phyloP scores from a whole-genome alignment of 1,140 invertebrate genomes.

The Papilio polyxenes region DNA sequence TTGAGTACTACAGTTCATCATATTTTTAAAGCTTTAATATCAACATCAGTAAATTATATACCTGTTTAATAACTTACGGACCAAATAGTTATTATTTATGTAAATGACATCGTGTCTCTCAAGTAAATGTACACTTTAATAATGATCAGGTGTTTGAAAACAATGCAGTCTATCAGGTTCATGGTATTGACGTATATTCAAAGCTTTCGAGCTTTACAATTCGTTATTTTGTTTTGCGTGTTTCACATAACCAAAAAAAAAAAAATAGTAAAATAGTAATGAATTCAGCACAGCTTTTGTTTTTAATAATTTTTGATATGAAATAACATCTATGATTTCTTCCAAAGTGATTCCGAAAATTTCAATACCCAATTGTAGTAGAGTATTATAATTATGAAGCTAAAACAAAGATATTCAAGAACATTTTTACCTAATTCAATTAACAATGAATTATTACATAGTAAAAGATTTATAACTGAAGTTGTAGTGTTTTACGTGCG shows the following conservation, averaged over 20 bases:
- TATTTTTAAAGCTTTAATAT: background rate
- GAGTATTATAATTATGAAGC: too few species aligned
- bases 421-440: background rate
- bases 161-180: conserved; percentile 22
- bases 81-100: conserved; percentile 17
- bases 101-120: conserved; percentile 4
- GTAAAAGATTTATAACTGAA: background rate
- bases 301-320: too few species aligned
- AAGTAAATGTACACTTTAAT: conserved; percentile 11
- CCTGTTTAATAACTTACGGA: background rate
- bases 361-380: too few species aligned
- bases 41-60: background rate
- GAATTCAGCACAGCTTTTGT: too few species aligned
- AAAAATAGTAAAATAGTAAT: too few species aligned
- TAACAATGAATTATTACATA: background rate
- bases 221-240: background rate
- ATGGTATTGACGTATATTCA: background rate
- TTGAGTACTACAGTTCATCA: too few species aligned
- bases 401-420: too few species aligned
- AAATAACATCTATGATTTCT: too few species aligned
- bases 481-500: background rate
- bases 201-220: background rate
- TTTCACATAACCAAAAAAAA: too few species aligned
- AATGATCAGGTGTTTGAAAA: conserved; percentile 1
- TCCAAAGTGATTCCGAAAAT: too few species aligned